Base-by-base conservation (phyloP, 2,888 invertebrate genomes). In the Drosophila anomalata region DNA sequence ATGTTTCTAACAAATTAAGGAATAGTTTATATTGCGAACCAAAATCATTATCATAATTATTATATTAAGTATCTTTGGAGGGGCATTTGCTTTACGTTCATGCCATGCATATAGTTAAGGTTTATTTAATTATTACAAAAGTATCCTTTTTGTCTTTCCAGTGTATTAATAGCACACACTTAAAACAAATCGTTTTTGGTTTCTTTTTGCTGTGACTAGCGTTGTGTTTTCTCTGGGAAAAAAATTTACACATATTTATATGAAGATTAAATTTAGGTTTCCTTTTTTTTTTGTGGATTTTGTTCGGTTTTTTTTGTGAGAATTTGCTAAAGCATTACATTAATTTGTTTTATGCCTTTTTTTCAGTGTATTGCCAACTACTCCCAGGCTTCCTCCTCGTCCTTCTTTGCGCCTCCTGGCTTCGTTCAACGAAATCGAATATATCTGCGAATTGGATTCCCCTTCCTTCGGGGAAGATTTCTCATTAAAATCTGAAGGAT, bases 241-340 rank as follows among this genome's bases (percentile, higher is more conserved):
- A 76, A 81, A 81, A 81, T 87, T 5, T 87, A 87, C 88, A 82
- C 75, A 56, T 77, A 76, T 54, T 67, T 62, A 55, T 69, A 50
- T 50, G 48, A 31, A 51, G 48, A 36, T 67, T 58, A 70, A 41
- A 12, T 53, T 69, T 44, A 68, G 26, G 41, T 55, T 52, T 42
- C 24, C 29, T 55, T 41, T 42, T 44, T 17, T 33, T 14, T 61
- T 24, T 3, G 3, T 17, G 3, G 17, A 42, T 42, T 42, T 42
- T 42, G 14, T 42, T 42, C 17, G 17, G 20, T 42, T 20, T 42
- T 42, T 55, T 48, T 55, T 52, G 39, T 73, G 73, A 74, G 75
- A 73, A 73, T 73, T 73, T 12, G 68, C 73, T 73, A 73, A 68
- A 74, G 58, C 73, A 67, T 67, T 60, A 74, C 75, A 53, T 24